Base-by-base conservation (phyloP, 2,888 invertebrate genomes). In the Sturmia bella region DNA sequence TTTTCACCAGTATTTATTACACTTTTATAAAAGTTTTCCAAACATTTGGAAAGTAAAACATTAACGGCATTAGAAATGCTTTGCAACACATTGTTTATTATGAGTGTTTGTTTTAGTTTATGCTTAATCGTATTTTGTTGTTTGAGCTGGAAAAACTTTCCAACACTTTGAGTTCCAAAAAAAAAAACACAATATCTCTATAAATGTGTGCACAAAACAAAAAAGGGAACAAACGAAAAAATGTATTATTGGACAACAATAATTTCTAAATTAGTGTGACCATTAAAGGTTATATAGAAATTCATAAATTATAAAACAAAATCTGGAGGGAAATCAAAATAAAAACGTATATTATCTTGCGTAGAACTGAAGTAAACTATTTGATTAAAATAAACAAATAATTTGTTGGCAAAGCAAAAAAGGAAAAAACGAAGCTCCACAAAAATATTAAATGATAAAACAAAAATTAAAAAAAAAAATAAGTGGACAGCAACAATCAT, bases 1-100 rank as follows among this genome's bases (percentile, higher is more conserved):
- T 70, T 76, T 68, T 68, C 32, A 39, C 68, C 76, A 81, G 76
- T 76, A 76, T 76, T 81, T 76, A 81, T 81, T 72, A 54, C 76
- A 68, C 21, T 81, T 76, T 70, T 61, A 15, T 50, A 68, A 81
- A 80, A 43, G 59, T 76, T 54, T 32, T 5, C 9, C 11, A 57
- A 54, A 54, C 32, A 32, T 32, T 32, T 7, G 9, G 6, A 32
- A 21, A 41, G 1, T 15, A 24, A 17, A 54, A 11, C 15, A 17
- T 9, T 24, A 3, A 41, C 3, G 12, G 21, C n/a, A 59, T 21
- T 11, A 48, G 4, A 11, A 27, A 63, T 24, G 15, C 12, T 5
- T 1, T 32, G 48, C 6, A 21, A 66, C 37, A 66, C 75, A 59
- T 70, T 74, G 41, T 64, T 13, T 11, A 15, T 45, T 13, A 12